Conservation (phyloP, 2,113 vertebrate species). For the Petrocephalus microphthalmus region DNA sequence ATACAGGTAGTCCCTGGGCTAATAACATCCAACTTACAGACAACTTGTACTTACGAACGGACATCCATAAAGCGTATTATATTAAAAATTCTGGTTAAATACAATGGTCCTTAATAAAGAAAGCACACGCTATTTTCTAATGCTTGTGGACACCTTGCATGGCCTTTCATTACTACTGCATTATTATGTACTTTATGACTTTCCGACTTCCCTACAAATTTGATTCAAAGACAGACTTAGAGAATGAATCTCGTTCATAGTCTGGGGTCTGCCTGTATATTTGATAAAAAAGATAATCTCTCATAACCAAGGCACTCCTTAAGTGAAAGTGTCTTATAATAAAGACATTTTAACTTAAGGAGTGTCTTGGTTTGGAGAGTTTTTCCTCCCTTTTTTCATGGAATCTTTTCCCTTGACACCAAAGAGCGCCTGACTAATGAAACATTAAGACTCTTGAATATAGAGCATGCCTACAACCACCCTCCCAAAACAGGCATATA, state of each 20-base stretch:
- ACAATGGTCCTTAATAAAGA: not conserved
- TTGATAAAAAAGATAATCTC: not conserved
- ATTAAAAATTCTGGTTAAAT: not conserved
- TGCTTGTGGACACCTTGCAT: too few species aligned
- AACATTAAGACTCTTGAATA: not conserved
- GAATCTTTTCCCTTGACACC: not conserved
- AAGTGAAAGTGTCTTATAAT: not conserved
- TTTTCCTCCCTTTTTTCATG: not conserved
- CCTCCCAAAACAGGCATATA: not conserved
- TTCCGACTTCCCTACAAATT: not conserved
- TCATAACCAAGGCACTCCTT: not conserved
- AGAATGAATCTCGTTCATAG: not conserved
- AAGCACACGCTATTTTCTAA: too few species aligned
- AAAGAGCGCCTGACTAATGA: not conserved
- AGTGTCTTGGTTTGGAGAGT: not conserved
- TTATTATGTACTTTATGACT: not conserved
- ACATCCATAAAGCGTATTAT: not conserved
- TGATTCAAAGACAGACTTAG: not conserved
- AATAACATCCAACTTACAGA: not conserved
- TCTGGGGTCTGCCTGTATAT: not conserved
- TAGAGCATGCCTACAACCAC: not conserved
- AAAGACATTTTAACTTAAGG: not conserved
- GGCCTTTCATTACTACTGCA: not conserved
- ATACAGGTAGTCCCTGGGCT: not conserved
- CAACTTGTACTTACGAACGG: not conserved